These are phyloP conservation scores for Pseudorectes ferrugineus DNA, from an alignment of 2,113 vertebrate genomes.

Conservation along the genomic window DNA sequence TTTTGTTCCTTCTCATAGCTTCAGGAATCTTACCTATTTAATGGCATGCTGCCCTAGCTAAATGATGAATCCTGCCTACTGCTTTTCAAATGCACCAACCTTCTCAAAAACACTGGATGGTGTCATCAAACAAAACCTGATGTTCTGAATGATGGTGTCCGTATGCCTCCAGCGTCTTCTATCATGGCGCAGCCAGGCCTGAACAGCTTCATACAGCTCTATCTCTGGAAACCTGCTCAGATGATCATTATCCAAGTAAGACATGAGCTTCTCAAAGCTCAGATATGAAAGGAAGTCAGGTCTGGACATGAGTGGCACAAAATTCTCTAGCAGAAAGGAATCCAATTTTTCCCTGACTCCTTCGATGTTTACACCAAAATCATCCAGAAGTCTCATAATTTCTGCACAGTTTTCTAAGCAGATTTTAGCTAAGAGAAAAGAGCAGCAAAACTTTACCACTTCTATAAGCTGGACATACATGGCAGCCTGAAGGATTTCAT, in stretches of 20 bases:
- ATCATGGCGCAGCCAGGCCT: constrained; percentile 97
- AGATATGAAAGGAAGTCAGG: constrained; percentile 97
- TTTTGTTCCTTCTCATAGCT: constrained; percentile 29
- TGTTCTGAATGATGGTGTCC: constrained; percentile 94
- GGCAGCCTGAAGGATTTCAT: constrained; percentile 97
- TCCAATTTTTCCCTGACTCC: constrained; percentile 97
- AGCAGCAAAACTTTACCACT: constrained; percentile 99
- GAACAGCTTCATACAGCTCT: constrained; percentile 95
- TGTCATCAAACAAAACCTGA: constrained; percentile 99
- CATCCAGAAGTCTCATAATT: constrained; percentile 98
- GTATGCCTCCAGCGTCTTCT: constrained; percentile 98
- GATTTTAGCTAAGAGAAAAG: constrained; percentile 97
- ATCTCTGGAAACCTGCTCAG: constrained; percentile 97
- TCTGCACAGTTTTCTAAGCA: constrained; percentile 98
- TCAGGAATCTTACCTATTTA: constrained; percentile 56
- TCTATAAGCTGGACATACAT: constrained; percentile 99
- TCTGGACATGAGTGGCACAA: constrained; percentile 96
- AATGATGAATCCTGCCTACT: constrained; percentile 69
- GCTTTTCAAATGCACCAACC: constrained; percentile 83
- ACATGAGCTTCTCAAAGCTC: constrained; percentile 96
- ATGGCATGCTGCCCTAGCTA: constrained; percentile 68
- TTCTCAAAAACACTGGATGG: constrained; percentile 97
- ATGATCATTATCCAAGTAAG: constrained; percentile 92
- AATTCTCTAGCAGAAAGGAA: constrained; percentile 94
- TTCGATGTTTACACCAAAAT: constrained; percentile 97